Base-by-base conservation (phyloP, 2,113 vertebrate genomes). In the Piaya cayana region DNA sequence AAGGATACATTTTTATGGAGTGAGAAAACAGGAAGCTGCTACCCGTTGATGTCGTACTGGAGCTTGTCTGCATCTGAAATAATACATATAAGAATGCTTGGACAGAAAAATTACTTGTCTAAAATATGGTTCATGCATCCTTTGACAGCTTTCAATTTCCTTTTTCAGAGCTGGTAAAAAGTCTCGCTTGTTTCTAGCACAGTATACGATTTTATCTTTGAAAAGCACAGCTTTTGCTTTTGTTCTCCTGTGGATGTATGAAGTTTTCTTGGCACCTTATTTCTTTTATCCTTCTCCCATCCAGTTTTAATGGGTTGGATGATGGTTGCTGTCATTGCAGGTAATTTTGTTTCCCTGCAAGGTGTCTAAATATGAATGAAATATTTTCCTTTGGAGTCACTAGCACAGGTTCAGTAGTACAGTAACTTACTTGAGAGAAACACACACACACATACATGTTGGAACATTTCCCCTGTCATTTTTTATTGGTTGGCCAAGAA, bases 1-100 rank as follows among this genome's bases (percentile, higher is more conserved):
- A 90, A 91, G 85, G 77, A 92, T 95, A 68, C 47, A 60, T 94
- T 97, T 91, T 86, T 94, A 74, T 74, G 83, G 80, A 83, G 63
- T 88, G 59, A 45, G 84, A 88, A 95, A 78, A 76, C 70, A 88
- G 47, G 88, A 84, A 85, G n/a, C 8, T 2, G 19, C 55, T 69
- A 19, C 68, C 70, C 58, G 29, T 80, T 88, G 82, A 82, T 91
- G 67, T 79, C 43, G 1, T 76, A 29, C 15, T 79, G 70, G 65
- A 94, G 67, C 47, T 87, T 96, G 63, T 95, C 95, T 95, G 64
- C 50, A 84, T 93, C 56, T 96, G 5, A 92, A 88, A 59, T 85
- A 95, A 90, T 77, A 69, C 12, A 14, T 60, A 65, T 59, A 74
- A 69, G 52, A 91, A 26, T 43, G 52, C 39, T 70, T 86, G 52